Evolutionary conservation across 2,888 invertebrate genomes (phyloP).

Genomic region (Protophormia terraenovae): DNA sequence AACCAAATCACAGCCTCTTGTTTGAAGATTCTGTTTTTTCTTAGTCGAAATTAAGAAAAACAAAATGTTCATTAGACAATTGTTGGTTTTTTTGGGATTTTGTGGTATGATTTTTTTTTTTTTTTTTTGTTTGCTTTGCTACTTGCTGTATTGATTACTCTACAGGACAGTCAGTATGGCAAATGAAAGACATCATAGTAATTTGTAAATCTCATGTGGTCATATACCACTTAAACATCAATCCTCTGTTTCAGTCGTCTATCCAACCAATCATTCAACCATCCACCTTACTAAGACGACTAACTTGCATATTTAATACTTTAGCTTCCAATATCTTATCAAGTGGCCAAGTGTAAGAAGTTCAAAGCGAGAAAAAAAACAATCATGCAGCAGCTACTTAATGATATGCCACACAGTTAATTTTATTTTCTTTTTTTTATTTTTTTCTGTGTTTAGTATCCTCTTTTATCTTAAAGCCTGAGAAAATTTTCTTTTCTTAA

Average conservation of each 20-base stretch:
- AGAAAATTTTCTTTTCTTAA: slow-evolving; percentile 63
- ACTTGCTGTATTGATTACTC: slow-evolving; percentile 24
- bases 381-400: slow-evolving; percentile 65
- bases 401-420: slow-evolving; percentile 65
- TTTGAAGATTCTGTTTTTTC: background rate
- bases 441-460: slow-evolving; percentile 48
- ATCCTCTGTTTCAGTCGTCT: background rate
- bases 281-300: slow-evolving; percentile 29
- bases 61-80: slow-evolving; percentile 60
- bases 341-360: slow-evolving; percentile 54
- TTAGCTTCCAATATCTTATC: slow-evolving; percentile 28
- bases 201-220: slow-evolving; percentile 63
- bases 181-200: slow-evolving; percentile 60
- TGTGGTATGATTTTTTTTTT: slow-evolving; percentile 42
- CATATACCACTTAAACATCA: slow-evolving; percentile 26
- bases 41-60: background rate
- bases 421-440: slow-evolving; percentile 19
- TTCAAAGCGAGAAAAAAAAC: slow-evolving; percentile 35
- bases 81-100: slow-evolving; percentile 49
- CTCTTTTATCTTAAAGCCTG: slow-evolving; percentile 60
- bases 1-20: slow-evolving; percentile 39
- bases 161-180: background rate
- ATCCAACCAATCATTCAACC: background rate
- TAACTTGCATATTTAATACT: slow-evolving; percentile 35
- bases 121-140: too few relatives aligned